phyloP scores from a whole-genome alignment of 2,797 vertebrate species.

The Danio kyathit region DNA sequence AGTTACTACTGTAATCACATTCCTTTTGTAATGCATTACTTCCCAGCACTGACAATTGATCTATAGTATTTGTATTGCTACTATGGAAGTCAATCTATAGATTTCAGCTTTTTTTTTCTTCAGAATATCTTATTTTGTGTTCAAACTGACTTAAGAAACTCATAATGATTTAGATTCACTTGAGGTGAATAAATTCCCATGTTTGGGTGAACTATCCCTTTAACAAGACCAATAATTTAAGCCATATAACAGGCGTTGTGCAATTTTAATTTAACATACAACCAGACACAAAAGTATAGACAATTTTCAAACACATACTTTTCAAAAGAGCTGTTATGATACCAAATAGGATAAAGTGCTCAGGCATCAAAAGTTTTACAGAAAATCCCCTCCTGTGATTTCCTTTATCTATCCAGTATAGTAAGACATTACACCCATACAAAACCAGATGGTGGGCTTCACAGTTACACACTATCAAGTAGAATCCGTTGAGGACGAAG shows the following conservation, averaged over 20 bases:
- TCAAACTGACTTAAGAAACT: too few species aligned
- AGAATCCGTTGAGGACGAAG: neutral
- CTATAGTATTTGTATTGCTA: too few species aligned
- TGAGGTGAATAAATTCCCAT: too few species aligned
- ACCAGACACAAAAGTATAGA: neutral
- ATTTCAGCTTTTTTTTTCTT: too few species aligned
- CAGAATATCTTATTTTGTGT: too few species aligned
- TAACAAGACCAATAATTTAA: neutral
- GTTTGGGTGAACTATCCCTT: too few species aligned
- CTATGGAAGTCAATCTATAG: too few species aligned
- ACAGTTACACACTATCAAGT: neutral
- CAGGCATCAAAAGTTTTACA: neutral
- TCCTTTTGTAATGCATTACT: too few species aligned
- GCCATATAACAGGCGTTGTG: neutral
- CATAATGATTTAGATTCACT: too few species aligned
- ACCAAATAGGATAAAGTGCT: constrained; percentile 2
- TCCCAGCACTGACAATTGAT: too few species aligned
- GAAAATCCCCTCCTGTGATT: neutral
- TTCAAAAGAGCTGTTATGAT: neutral
- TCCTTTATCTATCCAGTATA: neutral
- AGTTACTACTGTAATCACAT: too few species aligned
- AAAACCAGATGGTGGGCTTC: neutral
- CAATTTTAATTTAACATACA: neutral
- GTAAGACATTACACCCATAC: neutral
- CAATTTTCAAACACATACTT: neutral